Evolutionary conservation across 2,888 invertebrate genomes (phyloP).

Genomic region (Piscicola geometra): DNA sequence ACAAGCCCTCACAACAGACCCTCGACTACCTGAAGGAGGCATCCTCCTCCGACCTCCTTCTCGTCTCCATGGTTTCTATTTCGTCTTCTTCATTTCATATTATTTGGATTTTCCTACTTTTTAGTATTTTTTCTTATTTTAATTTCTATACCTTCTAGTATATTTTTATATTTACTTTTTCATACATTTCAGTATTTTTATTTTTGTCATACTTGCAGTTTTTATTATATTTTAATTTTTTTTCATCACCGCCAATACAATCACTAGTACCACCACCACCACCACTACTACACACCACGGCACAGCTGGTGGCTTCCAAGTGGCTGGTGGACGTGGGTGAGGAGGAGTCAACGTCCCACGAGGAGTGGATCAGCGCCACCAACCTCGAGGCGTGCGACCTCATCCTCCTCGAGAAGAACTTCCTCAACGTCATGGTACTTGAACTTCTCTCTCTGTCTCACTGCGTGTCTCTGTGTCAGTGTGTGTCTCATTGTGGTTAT

Average conservation of each 20-base stretch:
- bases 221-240: background rate
- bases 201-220: background rate
- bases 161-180: background rate
- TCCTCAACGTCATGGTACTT: slow-evolving; percentile 71
- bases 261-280: background rate
- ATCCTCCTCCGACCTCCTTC: slow-evolving; percentile 84
- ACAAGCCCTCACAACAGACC: slow-evolving; percentile 66
- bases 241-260: background rate
- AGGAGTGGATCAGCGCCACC: slow-evolving; percentile 81
- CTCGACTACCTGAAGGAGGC: slow-evolving; percentile 71
- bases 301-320: slow-evolving; percentile 90
- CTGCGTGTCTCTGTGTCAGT: no score
- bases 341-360: slow-evolving; percentile 81
- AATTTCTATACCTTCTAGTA: background rate
- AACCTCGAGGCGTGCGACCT: slow-evolving; percentile 69
- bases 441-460: background rate
- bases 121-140: background rate
- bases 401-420: slow-evolving; percentile 78
- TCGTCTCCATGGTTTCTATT: slow-evolving; percentile 88
- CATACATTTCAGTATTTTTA: background rate
- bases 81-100: no score
- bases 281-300: no score
- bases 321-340: slow-evolving; percentile 88
- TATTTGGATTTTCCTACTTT: background rate
- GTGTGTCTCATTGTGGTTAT: no score